phyloP scores from a whole-genome alignment of 2,888 invertebrate species.

The Cacoxenus indagator region DNA sequence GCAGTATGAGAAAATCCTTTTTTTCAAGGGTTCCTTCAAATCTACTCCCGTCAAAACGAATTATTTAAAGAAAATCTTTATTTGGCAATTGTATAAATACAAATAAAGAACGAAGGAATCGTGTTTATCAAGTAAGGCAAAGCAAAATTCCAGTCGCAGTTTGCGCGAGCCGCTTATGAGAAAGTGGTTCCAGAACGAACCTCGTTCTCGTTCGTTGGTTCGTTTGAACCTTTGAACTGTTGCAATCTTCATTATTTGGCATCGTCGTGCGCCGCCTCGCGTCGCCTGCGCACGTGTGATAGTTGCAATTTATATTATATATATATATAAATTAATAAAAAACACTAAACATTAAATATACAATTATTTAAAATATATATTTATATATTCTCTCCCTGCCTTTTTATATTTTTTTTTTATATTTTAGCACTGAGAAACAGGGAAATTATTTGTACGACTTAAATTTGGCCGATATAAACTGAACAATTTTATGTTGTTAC shows the following conservation, averaged over 20 bases:
- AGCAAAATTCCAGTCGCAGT: conserved; percentile 58
- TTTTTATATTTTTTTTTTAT: conserved; percentile 2
- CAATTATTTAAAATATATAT: conserved; percentile 38
- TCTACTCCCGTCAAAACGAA: background rate
- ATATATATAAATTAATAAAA: conserved; percentile 30
- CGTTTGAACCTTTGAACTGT: conserved; percentile 35
- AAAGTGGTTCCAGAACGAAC: too few relatives aligned
- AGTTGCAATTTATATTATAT: conserved; percentile 55
- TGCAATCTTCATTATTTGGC: conserved; percentile 42
- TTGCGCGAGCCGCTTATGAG: too few relatives aligned
- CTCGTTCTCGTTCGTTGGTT: background rate
- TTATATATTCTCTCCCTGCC: background rate
- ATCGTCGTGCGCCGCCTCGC: conserved; percentile 25
- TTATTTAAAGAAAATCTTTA: background rate
- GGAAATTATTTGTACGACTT: background rate
- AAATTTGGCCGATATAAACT: background rate
- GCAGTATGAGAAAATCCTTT: background rate
- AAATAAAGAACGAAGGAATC: background rate
- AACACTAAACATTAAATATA: conserved; percentile 40
- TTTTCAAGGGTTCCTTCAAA: background rate
- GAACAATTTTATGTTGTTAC: conserved; percentile 39
- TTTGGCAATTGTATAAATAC: background rate
- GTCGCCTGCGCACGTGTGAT: conserved; percentile 57
- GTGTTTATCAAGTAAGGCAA: background rate
- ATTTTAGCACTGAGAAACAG: background rate